Conservation (phyloP, 2,797 vertebrate genomes). For the Holocentrus rufus region DNA sequence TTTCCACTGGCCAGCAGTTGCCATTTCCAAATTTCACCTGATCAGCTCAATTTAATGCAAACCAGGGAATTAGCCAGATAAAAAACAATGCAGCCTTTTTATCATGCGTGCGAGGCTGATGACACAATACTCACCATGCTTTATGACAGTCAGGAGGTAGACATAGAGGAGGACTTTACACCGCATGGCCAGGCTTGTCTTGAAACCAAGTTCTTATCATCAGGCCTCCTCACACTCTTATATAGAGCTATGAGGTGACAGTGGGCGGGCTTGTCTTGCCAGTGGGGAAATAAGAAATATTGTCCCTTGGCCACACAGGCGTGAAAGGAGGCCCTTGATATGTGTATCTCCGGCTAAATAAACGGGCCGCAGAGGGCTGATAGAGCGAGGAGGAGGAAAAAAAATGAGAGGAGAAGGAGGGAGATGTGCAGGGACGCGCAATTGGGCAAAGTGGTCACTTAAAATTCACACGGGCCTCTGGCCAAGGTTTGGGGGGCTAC, state of each 20-base stretch:
- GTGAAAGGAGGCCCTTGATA: conserved; percentile 69
- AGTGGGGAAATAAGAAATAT: conserved; percentile 71
- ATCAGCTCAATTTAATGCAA: conserved; percentile 2
- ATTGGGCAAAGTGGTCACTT: conserved; percentile 77
- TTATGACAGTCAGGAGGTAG: conserved; percentile 74
- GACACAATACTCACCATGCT: conserved; percentile 78
- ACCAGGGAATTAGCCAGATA: conserved; percentile 4
- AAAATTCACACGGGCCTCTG: conserved; percentile 79
- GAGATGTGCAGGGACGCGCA: conserved; percentile 69
- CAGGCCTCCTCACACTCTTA: conserved; percentile 60
- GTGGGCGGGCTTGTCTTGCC: conserved; percentile 68
- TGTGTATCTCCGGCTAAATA: conserved; percentile 60
- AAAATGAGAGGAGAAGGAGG: conserved; percentile 39
- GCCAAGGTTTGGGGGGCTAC: conserved; percentile 80
- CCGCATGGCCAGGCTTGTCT: conserved; percentile 76
- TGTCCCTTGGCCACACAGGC: conserved; percentile 53
- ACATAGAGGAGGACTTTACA: conserved; percentile 82
- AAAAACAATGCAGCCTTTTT: conserved; percentile 32
- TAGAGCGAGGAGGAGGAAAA: conserved; percentile 31
- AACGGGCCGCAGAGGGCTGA: conserved; percentile 34
- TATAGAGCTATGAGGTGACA: conserved; percentile 64
- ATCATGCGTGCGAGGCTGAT: conserved; percentile 10
- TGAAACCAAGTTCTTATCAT: conserved; percentile 76
- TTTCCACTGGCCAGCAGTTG: too few species aligned
- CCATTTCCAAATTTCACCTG: conserved; percentile 8